Evolutionary conservation across 2,888 invertebrate species (phyloP).

Genomic region (Scelioninae gen. 1): DNA sequence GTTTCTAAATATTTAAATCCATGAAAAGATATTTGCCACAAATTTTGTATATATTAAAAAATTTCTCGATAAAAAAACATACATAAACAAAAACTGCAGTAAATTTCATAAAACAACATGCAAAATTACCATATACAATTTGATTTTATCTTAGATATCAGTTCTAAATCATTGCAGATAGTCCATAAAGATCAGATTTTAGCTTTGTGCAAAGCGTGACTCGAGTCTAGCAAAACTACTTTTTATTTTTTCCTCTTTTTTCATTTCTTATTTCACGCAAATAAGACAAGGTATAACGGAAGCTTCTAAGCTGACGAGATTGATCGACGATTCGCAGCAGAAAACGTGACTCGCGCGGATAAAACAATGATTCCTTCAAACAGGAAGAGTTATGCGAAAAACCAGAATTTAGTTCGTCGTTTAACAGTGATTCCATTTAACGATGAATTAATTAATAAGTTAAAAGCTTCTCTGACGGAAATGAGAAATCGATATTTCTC

Average conservation of each 20-base stretch:
- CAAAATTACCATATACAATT: background rate
- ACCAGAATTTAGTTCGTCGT: conserved; percentile 32
- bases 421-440: conserved; percentile 33
- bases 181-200: conserved; percentile 36
- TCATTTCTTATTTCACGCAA: conserved; percentile 54
- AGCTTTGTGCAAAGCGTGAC: conserved; percentile 53
- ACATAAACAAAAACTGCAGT: background rate
- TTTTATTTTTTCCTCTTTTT: conserved; percentile 49
- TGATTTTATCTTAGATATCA: conserved; percentile 50
- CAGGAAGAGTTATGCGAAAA: conserved; percentile 35
- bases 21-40: too few relatives aligned
- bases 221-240: conserved; percentile 59
- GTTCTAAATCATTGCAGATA: conserved; percentile 63
- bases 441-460: conserved; percentile 50
- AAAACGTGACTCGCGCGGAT: conserved; percentile 51
- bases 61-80: too few relatives aligned
- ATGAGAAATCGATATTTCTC: conserved; percentile 31
- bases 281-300: conserved; percentile 52
- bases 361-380: conserved; percentile 41
- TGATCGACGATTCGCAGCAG: conserved; percentile 52
- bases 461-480: conserved; percentile 32
- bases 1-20: too few relatives aligned
- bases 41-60: too few relatives aligned
- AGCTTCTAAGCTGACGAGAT: conserved; percentile 52
- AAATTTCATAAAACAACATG: background rate